phyloP scores from a whole-genome alignment of 2,113 vertebrate genomes.

The Columbina picui region DNA sequence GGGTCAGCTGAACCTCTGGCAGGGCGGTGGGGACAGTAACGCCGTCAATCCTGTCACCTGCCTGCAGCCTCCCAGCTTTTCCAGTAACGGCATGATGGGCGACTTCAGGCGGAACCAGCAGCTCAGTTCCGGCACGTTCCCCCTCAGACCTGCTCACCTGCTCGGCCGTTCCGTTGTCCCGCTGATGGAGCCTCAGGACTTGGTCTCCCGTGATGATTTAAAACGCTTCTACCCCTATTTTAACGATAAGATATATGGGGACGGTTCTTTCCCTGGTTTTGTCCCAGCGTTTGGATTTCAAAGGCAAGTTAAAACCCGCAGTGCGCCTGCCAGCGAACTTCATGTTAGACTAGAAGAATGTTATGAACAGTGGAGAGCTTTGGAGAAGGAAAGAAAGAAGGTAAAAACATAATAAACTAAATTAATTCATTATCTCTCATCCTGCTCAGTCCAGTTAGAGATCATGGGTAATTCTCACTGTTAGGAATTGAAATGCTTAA shows the following conservation, averaged over 20 bases:
- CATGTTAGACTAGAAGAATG: conserved; percentile 79
- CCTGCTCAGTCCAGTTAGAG: not conserved
- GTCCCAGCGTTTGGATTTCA: conserved; percentile 71
- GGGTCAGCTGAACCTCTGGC: conserved; percentile 62
- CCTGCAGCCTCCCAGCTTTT: conserved; percentile 63
- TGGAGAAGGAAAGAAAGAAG: conserved; percentile 86
- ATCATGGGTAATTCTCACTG: not conserved
- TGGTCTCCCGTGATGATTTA: conserved; percentile 70
- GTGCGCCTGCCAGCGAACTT: conserved; percentile 76
- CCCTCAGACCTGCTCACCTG: conserved; percentile 48
- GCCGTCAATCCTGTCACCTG: conserved; percentile 13
- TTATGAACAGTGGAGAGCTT: conserved; percentile 81
- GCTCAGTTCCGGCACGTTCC: conserved; percentile 58
- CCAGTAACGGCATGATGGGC: conserved; percentile 68
- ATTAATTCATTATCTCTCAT: too few species aligned
- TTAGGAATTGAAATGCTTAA: not conserved
- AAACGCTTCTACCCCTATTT: conserved; percentile 72
- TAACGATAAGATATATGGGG: conserved; percentile 63
- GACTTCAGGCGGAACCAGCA: conserved; percentile 68
- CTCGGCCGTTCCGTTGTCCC: conserved; percentile 66
- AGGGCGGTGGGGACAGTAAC: conserved; percentile 57
- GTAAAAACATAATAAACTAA: conserved; percentile 61
- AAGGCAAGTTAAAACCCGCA: conserved; percentile 72
- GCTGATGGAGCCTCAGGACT: conserved; percentile 66
- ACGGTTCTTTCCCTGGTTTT: conserved; percentile 65